A percentile compares a stretch with the other conserved stretches of the same genome.
phyloP scores from a whole-genome alignment of 2,797 vertebrate species.

The Poecilia picta region DNA sequence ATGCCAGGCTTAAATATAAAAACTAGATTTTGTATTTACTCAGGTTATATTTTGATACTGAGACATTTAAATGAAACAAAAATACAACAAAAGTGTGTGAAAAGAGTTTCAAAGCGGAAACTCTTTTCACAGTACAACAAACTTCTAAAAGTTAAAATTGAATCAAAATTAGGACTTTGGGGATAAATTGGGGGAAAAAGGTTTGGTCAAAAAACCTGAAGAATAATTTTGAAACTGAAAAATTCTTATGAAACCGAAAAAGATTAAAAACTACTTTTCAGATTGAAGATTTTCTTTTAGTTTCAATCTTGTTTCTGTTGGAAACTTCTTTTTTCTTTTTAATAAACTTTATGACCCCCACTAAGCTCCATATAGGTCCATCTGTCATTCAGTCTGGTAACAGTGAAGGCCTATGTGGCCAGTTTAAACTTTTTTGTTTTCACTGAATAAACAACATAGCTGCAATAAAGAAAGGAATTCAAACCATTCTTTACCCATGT shows the following conservation, averaged over 20 bases:
- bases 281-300: not conserved
- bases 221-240: not conserved
- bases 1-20: not conserved
- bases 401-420: not conserved
- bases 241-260: not conserved
- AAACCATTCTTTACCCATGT: not conserved
- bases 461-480: constrained; percentile 13
- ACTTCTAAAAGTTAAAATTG: not conserved
- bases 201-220: not conserved
- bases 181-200: not conserved
- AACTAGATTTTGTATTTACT: not conserved
- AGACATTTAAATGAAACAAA: not conserved
- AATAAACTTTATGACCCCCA: not conserved
- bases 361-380: not conserved
- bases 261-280: not conserved
- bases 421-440: not conserved
- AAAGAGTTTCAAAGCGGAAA: not conserved
- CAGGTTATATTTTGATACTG: not conserved
- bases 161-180: not conserved
- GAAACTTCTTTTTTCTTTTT: not conserved
- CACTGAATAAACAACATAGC: not conserved
- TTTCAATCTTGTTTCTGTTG: not conserved
- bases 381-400: not conserved
- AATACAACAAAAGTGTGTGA: not conserved
- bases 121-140: not conserved